A percentile compares a stretch with the other conserved stretches of the same genome.
Evolutionary conservation across 2,797 vertebrate species (phyloP).

Genomic region (Psittacula echo): DNA sequence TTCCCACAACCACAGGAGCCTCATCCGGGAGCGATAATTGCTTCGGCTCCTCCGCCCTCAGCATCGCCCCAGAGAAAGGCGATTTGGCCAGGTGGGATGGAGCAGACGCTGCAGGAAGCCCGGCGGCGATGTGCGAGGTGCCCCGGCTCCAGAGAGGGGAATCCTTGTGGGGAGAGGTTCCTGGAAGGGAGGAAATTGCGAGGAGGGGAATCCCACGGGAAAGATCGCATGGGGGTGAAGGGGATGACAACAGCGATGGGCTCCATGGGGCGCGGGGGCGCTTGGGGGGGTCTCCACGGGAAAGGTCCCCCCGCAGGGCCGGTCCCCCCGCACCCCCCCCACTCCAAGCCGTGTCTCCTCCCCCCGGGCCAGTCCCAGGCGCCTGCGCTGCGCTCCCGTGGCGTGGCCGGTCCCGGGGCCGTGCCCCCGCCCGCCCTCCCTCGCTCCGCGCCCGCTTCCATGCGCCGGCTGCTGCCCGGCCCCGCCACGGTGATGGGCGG

Average conservation of each 20-base stretch:
- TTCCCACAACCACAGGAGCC: neutral
- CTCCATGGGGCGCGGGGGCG: too few species aligned
- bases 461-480: neutral
- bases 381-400: slow-evolving; percentile 27
- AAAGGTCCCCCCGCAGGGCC: neutral
- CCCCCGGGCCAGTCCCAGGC: neutral
- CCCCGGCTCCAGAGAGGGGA: too few species aligned
- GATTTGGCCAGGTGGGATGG: neutral
- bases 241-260: neutral
- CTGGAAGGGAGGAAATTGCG: too few species aligned
- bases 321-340: neutral
- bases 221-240: neutral
- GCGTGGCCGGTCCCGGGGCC: neutral
- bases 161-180: too few species aligned
- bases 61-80: rapidly evolving
- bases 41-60: neutral
- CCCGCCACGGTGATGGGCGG: neutral
- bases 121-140: neutral
- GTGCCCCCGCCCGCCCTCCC: neutral
- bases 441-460: neutral
- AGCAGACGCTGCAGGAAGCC: neutral
- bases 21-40: neutral
- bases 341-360: neutral
- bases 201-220: neutral
- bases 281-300: neutral